Evolutionary conservation across 2,888 invertebrate genomes (phyloP).

Genomic region (Eupithecia subumbrata): DNA sequence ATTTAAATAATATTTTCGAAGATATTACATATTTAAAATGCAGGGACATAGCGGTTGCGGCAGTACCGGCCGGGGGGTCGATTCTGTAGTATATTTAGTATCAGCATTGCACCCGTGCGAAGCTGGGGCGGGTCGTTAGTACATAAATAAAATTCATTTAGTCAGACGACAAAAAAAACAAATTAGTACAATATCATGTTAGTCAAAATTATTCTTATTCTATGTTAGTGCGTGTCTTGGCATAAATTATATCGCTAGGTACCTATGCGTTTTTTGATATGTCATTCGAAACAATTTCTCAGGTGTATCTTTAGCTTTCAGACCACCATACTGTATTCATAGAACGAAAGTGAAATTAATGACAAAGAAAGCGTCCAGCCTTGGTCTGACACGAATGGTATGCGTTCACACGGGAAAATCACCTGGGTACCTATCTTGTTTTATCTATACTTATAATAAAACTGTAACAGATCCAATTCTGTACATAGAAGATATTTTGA

Average conservation of each 20-base stretch:
- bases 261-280: background rate
- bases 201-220: background rate
- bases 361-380: background rate
- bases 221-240: background rate
- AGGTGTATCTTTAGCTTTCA: background rate
- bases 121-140: too few relatives aligned
- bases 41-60: too few relatives aligned
- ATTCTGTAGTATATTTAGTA: too few relatives aligned
- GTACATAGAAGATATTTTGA: too few relatives aligned
- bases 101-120: too few relatives aligned
- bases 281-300: background rate
- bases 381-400: background rate
- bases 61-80: too few relatives aligned
- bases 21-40: too few relatives aligned
- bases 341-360: background rate
- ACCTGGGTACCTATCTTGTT: background rate
- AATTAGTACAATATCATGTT: background rate
- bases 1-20: too few relatives aligned
- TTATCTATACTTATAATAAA: too few relatives aligned
- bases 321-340: background rate
- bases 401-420: background rate
- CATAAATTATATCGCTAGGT: background rate
- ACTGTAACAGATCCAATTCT: too few relatives aligned
- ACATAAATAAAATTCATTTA: too few relatives aligned
- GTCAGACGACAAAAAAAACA: background rate